Percentiles rank a stretch among this genome's conserved stretches.
Evolutionary conservation across 2,113 vertebrate genomes (phyloP).

Genomic region (Pluvialis apricaria): DNA sequence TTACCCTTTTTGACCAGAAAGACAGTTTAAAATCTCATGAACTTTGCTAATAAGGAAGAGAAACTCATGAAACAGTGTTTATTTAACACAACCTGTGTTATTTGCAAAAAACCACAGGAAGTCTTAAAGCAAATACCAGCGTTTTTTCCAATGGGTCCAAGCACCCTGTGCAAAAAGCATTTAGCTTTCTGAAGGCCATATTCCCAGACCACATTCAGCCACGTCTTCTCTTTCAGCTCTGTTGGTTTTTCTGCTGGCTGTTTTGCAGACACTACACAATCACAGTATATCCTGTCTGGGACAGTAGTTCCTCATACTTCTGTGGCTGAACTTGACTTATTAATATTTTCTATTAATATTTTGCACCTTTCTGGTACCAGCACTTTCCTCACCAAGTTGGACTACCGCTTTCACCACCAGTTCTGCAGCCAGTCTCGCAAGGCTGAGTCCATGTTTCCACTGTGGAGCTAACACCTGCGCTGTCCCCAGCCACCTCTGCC

Average conservation of each 20-base stretch:
- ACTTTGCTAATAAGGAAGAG: not conserved
- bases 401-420: not conserved
- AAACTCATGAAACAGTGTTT: not conserved
- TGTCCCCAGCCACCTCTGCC: not conserved
- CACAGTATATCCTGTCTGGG: not conserved
- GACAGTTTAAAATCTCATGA: constrained; percentile 2
- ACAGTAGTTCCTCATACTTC: not conserved
- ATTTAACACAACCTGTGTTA: not conserved
- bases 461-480: not conserved
- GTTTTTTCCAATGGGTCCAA: not conserved
- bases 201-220: not conserved
- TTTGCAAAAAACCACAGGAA: not conserved
- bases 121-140: not conserved
- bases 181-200: not conserved
- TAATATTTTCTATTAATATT: not conserved
- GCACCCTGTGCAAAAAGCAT: not conserved
- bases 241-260: not conserved
- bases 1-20: constrained; percentile 8
- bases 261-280: not conserved
- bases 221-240: not conserved
- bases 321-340: not conserved
- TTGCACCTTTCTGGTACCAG: not conserved
- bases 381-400: not conserved
- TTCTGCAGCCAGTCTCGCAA: not conserved
- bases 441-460: not conserved